Conservation (phyloP, 2,113 vertebrate genomes). For the Nyctibius bracteatus region DNA sequence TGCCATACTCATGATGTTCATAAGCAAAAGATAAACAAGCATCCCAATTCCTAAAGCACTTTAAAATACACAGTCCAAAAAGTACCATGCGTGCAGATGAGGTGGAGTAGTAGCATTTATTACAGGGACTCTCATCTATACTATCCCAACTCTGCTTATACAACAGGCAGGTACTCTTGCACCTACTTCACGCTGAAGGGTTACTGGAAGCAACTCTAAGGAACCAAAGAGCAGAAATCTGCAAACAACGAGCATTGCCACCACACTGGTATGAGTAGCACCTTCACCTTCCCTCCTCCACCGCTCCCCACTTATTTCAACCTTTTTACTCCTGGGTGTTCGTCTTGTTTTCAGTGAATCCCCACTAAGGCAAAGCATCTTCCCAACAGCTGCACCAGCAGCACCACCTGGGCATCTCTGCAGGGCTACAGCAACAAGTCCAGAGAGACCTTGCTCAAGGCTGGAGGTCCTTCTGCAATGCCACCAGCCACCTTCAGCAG, state of each 20-base stretch:
- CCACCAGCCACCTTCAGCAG: neutral
- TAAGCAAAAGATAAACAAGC: neutral
- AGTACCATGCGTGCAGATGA: neutral
- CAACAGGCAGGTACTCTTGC: neutral
- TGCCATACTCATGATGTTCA: accelerated
- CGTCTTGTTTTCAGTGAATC: accelerated
- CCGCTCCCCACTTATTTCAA: neutral
- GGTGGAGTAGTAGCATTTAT: neutral
- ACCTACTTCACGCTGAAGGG: neutral
- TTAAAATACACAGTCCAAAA: neutral
- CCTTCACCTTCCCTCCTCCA: neutral
- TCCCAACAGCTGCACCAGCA: neutral
- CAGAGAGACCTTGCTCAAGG: neutral
- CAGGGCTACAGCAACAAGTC: neutral
- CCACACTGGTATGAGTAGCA: accelerated
- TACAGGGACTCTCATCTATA: neutral
- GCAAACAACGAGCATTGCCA: accelerated
- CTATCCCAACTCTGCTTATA: neutral
- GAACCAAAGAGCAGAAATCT: neutral
- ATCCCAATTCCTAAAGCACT: neutral
- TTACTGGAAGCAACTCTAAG: neutral
- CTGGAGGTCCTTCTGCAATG: neutral
- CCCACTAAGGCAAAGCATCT: neutral
- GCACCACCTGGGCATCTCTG: neutral
- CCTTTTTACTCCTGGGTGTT: accelerated